A percentile compares a stretch with the other conserved stretches of the same genome.
phyloP scores from a whole-genome alignment of 2,113 vertebrate species.

The Periophthalmus modestus region DNA sequence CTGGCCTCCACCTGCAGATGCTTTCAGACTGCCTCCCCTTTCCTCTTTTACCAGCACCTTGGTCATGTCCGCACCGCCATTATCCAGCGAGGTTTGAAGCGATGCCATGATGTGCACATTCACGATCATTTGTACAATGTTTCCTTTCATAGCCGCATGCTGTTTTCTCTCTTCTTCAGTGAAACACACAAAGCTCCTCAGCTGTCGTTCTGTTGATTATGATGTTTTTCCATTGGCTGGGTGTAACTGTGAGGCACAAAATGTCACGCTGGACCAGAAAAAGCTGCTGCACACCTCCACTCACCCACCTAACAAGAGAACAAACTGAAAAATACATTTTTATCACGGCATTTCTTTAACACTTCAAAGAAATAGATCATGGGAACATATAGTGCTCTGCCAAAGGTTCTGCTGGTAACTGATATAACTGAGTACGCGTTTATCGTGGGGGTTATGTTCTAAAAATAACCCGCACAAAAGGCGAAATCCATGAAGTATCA shows the following conservation, averaged over 20 bases:
- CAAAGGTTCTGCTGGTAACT: neutral
- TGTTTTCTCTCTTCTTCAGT: neutral
- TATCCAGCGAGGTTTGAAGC: neutral
- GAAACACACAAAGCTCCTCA: neutral
- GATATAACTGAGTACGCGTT: too few species aligned
- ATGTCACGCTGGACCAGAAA: neutral
- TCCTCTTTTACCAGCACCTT: neutral
- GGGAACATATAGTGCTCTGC: neutral
- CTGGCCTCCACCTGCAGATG: neutral
- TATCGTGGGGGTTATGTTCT: too few species aligned
- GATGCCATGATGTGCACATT: neutral
- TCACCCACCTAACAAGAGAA: neutral
- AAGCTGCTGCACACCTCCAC: neutral
- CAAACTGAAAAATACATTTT: neutral
- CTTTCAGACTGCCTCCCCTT: neutral
- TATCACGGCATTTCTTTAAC: neutral
- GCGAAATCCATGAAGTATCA: too few species aligned
- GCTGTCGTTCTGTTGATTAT: conserved; percentile 19
- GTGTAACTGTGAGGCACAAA: neutral
- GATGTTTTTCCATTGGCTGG: neutral
- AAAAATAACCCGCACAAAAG: too few species aligned
- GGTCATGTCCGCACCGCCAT: neutral
- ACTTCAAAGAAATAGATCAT: neutral
- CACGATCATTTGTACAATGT: neutral
- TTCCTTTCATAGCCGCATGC: neutral